These are phyloP conservation scores for Caenorhabditis sp. DNA, from an alignment of 2,888 invertebrate genomes.

Conservation along the genomic window DNA sequence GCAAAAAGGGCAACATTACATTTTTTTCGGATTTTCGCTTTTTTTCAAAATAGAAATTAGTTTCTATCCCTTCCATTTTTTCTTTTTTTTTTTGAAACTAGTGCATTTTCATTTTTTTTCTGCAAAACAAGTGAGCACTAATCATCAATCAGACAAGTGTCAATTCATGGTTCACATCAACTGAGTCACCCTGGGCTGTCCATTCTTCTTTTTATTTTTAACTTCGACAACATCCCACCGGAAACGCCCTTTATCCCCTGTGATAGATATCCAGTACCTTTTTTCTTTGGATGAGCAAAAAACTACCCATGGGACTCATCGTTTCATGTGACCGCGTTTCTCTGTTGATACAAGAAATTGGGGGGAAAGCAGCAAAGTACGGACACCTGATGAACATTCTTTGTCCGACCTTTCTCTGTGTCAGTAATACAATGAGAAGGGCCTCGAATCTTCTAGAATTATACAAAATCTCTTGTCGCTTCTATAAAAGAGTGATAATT, in stretches of 20 bases:
- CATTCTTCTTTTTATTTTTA: conserved; percentile 28
- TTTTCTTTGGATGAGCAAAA: conserved; percentile 46
- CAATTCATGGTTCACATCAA: conserved; percentile 10
- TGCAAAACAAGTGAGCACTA: conserved; percentile 14
- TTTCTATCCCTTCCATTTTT: background rate
- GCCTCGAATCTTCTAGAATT: conserved; percentile 34
- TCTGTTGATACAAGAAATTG: conserved; percentile 44
- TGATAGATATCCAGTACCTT: conserved; percentile 33
- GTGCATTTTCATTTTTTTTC: background rate
- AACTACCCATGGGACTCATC: conserved; percentile 21
- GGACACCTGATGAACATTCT: conserved; percentile 50
- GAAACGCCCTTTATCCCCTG: conserved; percentile 26
- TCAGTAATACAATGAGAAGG: conserved; percentile 15
- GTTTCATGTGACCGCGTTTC: conserved; percentile 44
- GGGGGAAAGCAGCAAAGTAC: conserved; percentile 48
- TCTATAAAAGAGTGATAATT: conserved; percentile 3
- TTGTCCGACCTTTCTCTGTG: conserved; percentile 3
- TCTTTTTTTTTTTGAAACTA: conserved; percentile 4
- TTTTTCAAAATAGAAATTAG: background rate
- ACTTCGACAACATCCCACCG: conserved; percentile 40
- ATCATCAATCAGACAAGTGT: conserved; percentile 39
- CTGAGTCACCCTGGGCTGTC: conserved; percentile 17
- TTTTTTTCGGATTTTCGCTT: conserved; percentile 24
- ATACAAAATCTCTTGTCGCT: background rate
- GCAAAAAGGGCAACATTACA: conserved; percentile 1